Percentiles rank a stretch among this genome's conserved stretches.
Conservation (phyloP, 1,140 invertebrate genomes). For the Ectropis grisescens region DNA sequence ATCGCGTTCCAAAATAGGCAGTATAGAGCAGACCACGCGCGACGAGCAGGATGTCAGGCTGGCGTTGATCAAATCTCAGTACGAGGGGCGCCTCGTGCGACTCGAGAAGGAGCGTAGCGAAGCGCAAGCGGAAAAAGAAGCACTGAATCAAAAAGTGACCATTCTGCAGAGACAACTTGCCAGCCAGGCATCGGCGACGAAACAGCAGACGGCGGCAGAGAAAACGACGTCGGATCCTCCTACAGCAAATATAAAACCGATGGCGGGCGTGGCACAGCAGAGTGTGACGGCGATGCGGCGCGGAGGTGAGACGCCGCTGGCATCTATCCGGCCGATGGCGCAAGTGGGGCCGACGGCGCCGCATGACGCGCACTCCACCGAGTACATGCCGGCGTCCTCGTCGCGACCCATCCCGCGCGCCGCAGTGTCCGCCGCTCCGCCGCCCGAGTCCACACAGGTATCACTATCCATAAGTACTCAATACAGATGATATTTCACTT, state of each 20-base stretch:
- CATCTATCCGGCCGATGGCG: constrained; percentile 93
- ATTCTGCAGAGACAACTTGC: constrained; percentile 86
- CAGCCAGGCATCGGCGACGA: constrained; percentile 75
- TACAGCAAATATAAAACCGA: constrained; percentile 94
- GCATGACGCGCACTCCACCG: constrained; percentile 73
- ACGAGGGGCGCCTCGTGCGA: constrained; percentile 78
- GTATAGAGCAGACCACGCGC: constrained; percentile 58
- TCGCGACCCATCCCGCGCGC: constrained; percentile 69
- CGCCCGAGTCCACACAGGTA: constrained; percentile 26
- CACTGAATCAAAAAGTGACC: constrained; percentile 77
- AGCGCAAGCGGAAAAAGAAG: constrained; percentile 77
- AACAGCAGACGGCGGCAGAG: constrained; percentile 76
- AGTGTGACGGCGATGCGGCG: constrained; percentile 74
- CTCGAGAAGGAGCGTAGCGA: constrained; percentile 84
- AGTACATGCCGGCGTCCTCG: constrained; percentile 80
- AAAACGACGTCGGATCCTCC: constrained; percentile 83
- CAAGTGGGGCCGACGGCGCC: constrained; percentile 69
- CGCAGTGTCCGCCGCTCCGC: constrained; percentile 61
- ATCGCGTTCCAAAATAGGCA: constrained; percentile 71
- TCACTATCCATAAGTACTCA: too few species aligned
- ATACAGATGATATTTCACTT: constrained; percentile 1
- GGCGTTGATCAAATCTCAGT: constrained; percentile 77
- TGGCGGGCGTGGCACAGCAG: constrained; percentile 76
- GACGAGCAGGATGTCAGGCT: constrained; percentile 74
- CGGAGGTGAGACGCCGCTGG: constrained; percentile 84